Percentiles rank a stretch among this genome's conserved stretches.
These are phyloP conservation scores for Malthinus seriepunctatus DNA, from an alignment of 2,888 invertebrate genomes.

Conservation along the genomic window DNA sequence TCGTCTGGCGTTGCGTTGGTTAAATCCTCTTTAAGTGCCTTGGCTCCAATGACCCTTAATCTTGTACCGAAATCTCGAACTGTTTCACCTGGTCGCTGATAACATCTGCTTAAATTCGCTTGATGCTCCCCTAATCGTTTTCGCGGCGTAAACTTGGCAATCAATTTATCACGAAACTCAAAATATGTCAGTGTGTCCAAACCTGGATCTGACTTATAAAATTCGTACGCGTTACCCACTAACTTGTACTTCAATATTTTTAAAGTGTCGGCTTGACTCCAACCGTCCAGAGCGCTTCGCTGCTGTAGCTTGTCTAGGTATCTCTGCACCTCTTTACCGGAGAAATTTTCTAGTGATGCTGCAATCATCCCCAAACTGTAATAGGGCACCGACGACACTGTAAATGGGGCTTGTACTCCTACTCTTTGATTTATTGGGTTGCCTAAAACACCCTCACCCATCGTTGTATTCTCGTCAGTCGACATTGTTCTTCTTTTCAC, in stretches of 20 bases:
- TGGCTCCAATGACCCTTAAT: neutral
- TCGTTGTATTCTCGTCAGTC: too few species aligned
- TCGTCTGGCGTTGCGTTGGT: neutral
- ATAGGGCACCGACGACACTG: neutral
- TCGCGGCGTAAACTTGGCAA: neutral
- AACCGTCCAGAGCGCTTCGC: neutral
- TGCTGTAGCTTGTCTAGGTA: neutral
- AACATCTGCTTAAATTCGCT: neutral
- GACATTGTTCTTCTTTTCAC: too few species aligned
- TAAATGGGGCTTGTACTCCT: too few species aligned
- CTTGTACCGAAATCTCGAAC: neutral
- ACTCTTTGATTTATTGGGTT: too few species aligned
- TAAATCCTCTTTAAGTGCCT: neutral
- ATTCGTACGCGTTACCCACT: neutral
- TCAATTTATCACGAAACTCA: neutral
- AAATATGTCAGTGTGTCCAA: neutral
- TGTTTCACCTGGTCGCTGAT: neutral
- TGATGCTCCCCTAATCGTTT: neutral
- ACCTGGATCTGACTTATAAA: neutral
- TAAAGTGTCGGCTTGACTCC: neutral
- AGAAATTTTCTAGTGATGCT: neutral
- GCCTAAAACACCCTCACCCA: too few species aligned
- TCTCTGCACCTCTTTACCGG: neutral
- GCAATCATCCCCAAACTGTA: neutral
- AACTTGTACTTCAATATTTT: neutral